These are phyloP conservation scores for Adelphocoris suturalis DNA, from an alignment of 2,888 invertebrate genomes.

Conservation along the genomic window DNA sequence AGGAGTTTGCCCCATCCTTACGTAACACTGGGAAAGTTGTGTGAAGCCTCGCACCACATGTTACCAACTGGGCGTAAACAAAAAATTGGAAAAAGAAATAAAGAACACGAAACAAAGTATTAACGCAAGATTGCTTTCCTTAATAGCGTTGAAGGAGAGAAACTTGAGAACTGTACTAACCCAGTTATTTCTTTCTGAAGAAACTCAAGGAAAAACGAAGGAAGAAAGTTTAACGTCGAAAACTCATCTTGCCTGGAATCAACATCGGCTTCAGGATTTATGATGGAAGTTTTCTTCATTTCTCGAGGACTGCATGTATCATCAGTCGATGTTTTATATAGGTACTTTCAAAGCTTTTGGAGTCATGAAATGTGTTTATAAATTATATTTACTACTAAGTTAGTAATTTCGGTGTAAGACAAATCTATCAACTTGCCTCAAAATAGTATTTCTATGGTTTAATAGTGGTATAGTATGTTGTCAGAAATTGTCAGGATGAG, in stretches of 20 bases:
- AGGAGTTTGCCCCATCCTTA: too few species aligned
- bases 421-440: too few species aligned
- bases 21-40: too few species aligned
- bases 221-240: background rate
- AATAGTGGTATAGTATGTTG: too few species aligned
- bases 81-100: background rate
- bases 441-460: too few species aligned
- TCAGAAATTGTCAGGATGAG: too few species aligned
- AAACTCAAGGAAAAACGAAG: background rate
- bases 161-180: slow-evolving; percentile 22
- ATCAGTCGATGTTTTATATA: too few species aligned
- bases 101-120: background rate
- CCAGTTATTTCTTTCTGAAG: slow-evolving; percentile 20
- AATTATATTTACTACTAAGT: too few species aligned
- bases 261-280: background rate
- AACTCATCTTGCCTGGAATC: background rate
- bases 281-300: background rate
- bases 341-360: too few species aligned
- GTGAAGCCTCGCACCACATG: too few species aligned
- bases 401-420: too few species aligned
- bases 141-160: background rate
- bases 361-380: too few species aligned
- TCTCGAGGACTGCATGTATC: background rate
- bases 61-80: background rate
- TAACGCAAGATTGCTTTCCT: background rate